Base-by-base conservation (phyloP, 2,113 vertebrate species). In the Percina caprodes region DNA sequence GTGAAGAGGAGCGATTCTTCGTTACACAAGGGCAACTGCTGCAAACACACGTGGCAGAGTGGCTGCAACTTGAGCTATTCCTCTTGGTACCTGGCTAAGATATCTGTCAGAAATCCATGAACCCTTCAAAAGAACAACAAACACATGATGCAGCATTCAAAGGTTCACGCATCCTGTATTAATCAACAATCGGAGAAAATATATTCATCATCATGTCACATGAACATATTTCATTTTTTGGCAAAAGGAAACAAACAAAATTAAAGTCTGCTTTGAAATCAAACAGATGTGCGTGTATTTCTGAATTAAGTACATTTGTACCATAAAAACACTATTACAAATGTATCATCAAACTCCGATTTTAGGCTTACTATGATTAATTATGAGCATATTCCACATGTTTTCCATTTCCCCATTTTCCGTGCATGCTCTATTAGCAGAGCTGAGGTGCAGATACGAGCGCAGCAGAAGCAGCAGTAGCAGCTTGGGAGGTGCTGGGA, bases 361-460 rank as follows among this genome's bases (percentile, higher is more conserved):
- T 85, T 86, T 26, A 54, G 59, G 71, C 23, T 73, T 69, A 30
- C 51, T 82, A 18, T 83, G 82, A 91, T 80, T 85, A 87, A 91
- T 89, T 84, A 86, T 86, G 68, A 87, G 60, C 79, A 80, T 77
- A 80, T 88, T 83, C 39, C 74, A 74, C 83, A 65, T 84, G 67
- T 84, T 90, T 89, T 72, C 72, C 83, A 72, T 62, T 70, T 55
- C 23, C 62, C 60, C 60, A 1, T 66, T 78, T 71, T 55, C 71
- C 59, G 79, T 83, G 70, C 83, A 78, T 88, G 88, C 80, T 82
- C 80, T 89, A 70, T 90, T 90, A 83, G 84, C 76, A 82, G 80
- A 35, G 48, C 24, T n/a, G 88, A 93, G 77, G 89, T 87, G 91
- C 86, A 87, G 87, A 87, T 75, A 70, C 23, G 54, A 86, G 73